These are phyloP conservation scores for Lordiphosa clarofinis DNA, from an alignment of 1,140 invertebrate species.

Conservation along the genomic window DNA sequence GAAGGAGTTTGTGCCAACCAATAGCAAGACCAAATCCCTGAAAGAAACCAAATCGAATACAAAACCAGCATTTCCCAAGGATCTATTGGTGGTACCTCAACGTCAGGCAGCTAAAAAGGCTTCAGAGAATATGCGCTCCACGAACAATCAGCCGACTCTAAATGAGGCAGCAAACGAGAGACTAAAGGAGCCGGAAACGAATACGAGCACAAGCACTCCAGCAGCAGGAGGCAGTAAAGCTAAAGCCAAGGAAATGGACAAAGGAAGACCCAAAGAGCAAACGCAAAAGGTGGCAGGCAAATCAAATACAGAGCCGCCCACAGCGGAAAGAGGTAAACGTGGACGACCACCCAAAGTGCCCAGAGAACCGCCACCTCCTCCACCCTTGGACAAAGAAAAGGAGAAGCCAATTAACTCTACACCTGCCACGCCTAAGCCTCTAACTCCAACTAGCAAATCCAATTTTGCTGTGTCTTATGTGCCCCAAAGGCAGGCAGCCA, in stretches of 20 bases:
- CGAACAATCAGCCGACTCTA: conserved; percentile 44
- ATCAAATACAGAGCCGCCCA: conserved; percentile 35
- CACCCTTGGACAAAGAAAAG: conserved; percentile 21
- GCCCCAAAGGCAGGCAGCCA: conserved; percentile 93
- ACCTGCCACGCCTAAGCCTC: not conserved
- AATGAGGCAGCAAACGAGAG: conserved; percentile 34
- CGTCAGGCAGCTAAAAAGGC: conserved; percentile 94
- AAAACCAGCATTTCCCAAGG: conserved; percentile 82
- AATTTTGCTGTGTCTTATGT: conserved; percentile 88
- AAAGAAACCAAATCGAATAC: conserved; percentile 31
- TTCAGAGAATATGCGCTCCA: conserved; percentile 90
- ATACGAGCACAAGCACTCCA: not conserved
- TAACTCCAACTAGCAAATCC: conserved; percentile 19
- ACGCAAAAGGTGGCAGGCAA: conserved; percentile 28
- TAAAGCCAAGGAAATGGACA: conserved; percentile 30
- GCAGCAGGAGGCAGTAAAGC: conserved; percentile 23
- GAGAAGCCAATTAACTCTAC: conserved; percentile 28
- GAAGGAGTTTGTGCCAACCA: conserved; percentile 85
- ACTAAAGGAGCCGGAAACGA: conserved; percentile 39
- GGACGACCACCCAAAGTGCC: conserved; percentile 61
- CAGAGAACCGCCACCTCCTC: conserved; percentile 13
- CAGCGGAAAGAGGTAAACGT: conserved; percentile 60
- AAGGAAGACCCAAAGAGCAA: conserved; percentile 52
- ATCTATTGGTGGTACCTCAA: conserved; percentile 93
- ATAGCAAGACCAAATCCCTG: conserved; percentile 32